phyloP scores from a whole-genome alignment of 2,113 vertebrate species.

The Crotalus tigris region DNA sequence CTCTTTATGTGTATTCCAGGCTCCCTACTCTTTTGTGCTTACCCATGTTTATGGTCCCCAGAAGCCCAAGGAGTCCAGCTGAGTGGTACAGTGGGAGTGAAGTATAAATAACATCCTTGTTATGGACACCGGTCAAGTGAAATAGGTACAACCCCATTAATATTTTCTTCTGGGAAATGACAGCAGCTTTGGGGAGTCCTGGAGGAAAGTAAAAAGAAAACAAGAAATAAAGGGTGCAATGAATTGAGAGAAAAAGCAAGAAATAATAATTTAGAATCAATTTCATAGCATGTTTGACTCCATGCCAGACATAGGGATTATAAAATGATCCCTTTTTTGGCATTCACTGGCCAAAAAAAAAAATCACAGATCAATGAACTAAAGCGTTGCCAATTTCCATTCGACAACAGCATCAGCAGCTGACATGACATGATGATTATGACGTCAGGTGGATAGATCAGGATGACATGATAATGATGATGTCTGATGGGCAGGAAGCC shows the following conservation, averaged over 20 bases:
- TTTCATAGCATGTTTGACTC: not conserved
- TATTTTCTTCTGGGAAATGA: constrained; percentile 72
- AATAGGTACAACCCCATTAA: constrained; percentile 66
- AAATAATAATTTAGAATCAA: not conserved
- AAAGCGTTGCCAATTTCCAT: no score
- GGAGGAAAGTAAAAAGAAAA: not conserved
- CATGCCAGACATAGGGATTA: not conserved
- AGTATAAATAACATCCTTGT: constrained; percentile 70
- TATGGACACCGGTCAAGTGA: constrained; percentile 47
- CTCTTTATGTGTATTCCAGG: no score
- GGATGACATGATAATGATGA: not conserved
- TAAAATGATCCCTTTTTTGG: not conserved
- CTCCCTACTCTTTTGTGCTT: no score
- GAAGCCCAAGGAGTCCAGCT: no score
- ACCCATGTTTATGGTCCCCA: no score
- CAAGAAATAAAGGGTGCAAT: not conserved
- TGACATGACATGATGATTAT: not conserved
- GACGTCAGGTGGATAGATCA: not conserved
- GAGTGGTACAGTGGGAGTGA: constrained; percentile 77
- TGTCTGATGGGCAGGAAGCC: not conserved
- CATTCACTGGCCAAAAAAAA: not conserved
- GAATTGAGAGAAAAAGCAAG: not conserved
- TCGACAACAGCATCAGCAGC: no score
- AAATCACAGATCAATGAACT: not conserved
- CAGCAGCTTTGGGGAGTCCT: constrained; percentile 81